These are phyloP conservation scores for Apotomis betuletana DNA, from an alignment of 2,888 invertebrate species.

Conservation along the genomic window DNA sequence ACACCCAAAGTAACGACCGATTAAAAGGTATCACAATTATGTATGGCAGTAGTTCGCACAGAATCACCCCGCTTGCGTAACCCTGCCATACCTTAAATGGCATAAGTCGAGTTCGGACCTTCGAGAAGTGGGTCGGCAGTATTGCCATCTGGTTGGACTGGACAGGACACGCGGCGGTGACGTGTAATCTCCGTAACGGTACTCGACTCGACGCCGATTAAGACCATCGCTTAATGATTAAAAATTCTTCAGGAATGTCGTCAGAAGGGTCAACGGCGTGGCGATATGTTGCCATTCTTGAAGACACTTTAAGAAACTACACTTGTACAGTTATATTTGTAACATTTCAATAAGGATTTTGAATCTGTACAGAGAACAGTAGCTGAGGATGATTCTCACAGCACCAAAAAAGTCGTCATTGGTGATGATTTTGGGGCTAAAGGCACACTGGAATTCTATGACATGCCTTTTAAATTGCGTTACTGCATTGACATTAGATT, in stretches of 20 bases:
- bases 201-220: constrained; percentile 40
- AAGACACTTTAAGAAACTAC: constrained; percentile 10
- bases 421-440: too few relatives aligned
- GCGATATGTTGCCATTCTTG: constrained; percentile 26
- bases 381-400: too few relatives aligned
- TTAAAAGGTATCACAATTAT: constrained; percentile 38
- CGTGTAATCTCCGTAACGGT: constrained; percentile 66
- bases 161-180: constrained; percentile 66
- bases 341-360: background rate
- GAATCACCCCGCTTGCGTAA: constrained; percentile 65
- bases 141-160: constrained; percentile 77
- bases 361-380: too few relatives aligned
- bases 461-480: background rate
- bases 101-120: constrained; percentile 68
- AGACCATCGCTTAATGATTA: constrained; percentile 42
- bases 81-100: constrained; percentile 74
- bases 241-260: constrained; percentile 38
- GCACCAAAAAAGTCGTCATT: too few relatives aligned
- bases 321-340: background rate
- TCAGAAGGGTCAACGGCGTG: constrained; percentile 29
- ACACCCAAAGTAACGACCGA: constrained; percentile 11
- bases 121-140: constrained; percentile 76
- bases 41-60: constrained; percentile 43
- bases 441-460: too few relatives aligned
- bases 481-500: constrained; percentile 4